Conservation (phyloP, 2,888 invertebrate species). For the Drosophila testacea region DNA sequence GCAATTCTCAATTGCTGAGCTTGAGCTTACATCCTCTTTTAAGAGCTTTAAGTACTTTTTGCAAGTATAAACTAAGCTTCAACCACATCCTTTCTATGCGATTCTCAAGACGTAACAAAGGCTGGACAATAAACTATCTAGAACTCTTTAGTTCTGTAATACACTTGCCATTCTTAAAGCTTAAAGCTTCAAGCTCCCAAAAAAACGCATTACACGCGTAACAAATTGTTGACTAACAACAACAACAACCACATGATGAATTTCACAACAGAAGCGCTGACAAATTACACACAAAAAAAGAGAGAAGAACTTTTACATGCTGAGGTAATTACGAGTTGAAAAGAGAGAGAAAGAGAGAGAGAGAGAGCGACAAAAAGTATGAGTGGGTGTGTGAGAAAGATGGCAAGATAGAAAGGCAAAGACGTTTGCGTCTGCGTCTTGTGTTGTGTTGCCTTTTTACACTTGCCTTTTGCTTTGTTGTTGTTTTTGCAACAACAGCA, state of each 20-base stretch:
- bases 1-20: neutral
- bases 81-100: neutral
- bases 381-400: neutral
- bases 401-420: slow-evolving; percentile 30
- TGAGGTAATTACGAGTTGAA: slow-evolving; percentile 35
- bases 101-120: slow-evolving; percentile 28
- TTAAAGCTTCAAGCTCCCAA: slow-evolving; percentile 11
- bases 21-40: neutral
- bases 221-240: slow-evolving; percentile 42
- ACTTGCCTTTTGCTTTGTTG: slow-evolving; percentile 51
- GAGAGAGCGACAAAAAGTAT: neutral
- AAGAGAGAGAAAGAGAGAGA: neutral
- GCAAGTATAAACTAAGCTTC: neutral
- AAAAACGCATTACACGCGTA: slow-evolving; percentile 51
- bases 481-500: slow-evolving; percentile 20
- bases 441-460: slow-evolving; percentile 36
- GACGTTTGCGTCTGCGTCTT: slow-evolving; percentile 63
- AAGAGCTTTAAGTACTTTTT: neutral
- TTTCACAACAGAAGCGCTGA: slow-evolving; percentile 64
- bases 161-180: slow-evolving; percentile 16
- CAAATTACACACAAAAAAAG: slow-evolving; percentile 47
- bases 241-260: slow-evolving; percentile 17
- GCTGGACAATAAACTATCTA: slow-evolving; percentile 1
- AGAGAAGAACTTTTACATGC: slow-evolving; percentile 50
- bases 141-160: neutral